phyloP scores from a whole-genome alignment of 2,797 vertebrate genomes.

The Selene dorsalis region DNA sequence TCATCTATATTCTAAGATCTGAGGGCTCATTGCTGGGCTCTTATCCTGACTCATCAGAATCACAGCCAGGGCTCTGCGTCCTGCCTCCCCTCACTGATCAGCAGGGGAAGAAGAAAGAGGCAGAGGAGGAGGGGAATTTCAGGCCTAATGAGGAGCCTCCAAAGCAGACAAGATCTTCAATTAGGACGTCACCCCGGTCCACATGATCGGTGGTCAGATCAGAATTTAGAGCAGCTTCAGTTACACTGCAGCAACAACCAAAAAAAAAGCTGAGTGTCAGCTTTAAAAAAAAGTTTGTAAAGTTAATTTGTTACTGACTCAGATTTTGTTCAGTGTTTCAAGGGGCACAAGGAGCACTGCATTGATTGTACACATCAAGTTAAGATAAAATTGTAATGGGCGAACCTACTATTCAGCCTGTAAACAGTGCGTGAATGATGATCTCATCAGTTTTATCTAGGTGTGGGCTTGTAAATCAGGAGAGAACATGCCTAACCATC shows the following conservation, averaged over 20 bases:
- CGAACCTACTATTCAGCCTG: not conserved
- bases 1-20: slow-evolving; percentile 76
- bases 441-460: too few species aligned
- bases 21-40: slow-evolving; percentile 51
- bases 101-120: not conserved
- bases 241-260: slow-evolving; percentile 47
- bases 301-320: not conserved
- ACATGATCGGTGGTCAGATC: slow-evolving; percentile 48
- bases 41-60: slow-evolving; percentile 79
- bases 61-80: slow-evolving; percentile 54
- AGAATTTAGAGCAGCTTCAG: slow-evolving; percentile 49
- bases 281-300: slow-evolving; percentile 25
- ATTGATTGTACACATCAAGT: not conserved
- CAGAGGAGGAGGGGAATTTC: slow-evolving; percentile 3
- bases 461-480: not conserved
- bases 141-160: slow-evolving; percentile 41
- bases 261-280: slow-evolving; percentile 38
- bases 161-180: slow-evolving; percentile 66
- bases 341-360: not conserved
- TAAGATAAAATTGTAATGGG: not conserved
- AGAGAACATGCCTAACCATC: slow-evolving; percentile 2
- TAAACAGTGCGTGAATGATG: not conserved
- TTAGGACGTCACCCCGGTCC: slow-evolving; percentile 57
- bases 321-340: not conserved
- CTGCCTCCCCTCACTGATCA: slow-evolving; percentile 11